Evolutionary conservation across 1,140 invertebrate genomes (phyloP), one percentile per base, ranked within the genome.

Genomic region (Dendrolimus punctatus): DNA sequence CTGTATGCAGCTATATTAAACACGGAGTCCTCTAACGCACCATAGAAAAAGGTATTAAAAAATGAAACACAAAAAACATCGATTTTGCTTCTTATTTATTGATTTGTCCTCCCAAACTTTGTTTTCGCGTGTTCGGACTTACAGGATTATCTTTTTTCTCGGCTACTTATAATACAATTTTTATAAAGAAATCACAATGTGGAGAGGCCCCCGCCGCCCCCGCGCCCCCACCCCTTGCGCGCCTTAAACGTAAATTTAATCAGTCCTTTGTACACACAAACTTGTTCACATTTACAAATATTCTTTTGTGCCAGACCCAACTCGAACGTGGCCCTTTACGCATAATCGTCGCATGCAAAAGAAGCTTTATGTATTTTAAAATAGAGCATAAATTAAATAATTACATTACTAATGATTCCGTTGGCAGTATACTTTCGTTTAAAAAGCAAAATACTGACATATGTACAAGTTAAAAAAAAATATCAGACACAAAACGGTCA

Each of bases 121-220:
- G 73, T 81, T 77, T 76, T 76, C 64, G 71, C 71, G 72, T 66
- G 79, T 70, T 80, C 60, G 82, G 82, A 84, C 82, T 79, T 80
- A 84, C 79, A 81, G 73, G 76, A 73, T 80, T 85, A 75, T 82
- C 76, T 72, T 78, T 77, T 73, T 79, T 71, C 82, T 83, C 73
- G 73, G 72, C 80, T 85, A 85, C 80, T 85, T 85, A 83, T 68
- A 81, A 67, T 76, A 53, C 50, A 84, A 67, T 74, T 57, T 79
- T 80, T 85, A 83, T 80, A 83, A 78, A 83, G 78, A 85, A 85
- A 85, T 85, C 82, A 85, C 82, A 85, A 73, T 76, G 73, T 74
- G 64, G 62, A 62, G 67, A 44, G 57, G 46, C 49, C 42, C 40
- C 55, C 60, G 64, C 56, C 64, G 62, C 63, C 61, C 60, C 69